Conservation (phyloP, 2,888 invertebrate genomes). For the Agrilus mali region DNA sequence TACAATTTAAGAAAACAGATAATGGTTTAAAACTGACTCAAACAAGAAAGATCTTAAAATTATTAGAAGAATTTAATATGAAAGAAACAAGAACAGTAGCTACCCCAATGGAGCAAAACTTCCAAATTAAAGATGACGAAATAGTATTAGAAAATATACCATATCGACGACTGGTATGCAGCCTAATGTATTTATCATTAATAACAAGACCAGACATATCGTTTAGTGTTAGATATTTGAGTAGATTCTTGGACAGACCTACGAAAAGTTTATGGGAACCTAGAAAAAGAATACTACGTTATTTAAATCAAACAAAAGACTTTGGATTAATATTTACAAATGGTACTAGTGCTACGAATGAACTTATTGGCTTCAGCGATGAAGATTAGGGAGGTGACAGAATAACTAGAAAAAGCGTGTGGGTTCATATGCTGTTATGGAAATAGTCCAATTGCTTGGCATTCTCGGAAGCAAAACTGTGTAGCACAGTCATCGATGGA, state of each 20-base stretch:
- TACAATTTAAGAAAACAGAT: too few species aligned
- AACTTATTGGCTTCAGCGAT: conserved; percentile 7
- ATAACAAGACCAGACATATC: too few species aligned
- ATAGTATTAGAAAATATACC: not conserved
- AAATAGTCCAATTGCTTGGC: conserved; percentile 13
- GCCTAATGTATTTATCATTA: too few species aligned
- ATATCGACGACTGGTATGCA: conserved; percentile 1
- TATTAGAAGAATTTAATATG: conserved; percentile 2
- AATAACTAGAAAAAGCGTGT: conserved; percentile 12
- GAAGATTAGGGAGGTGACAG: conserved; percentile 12
- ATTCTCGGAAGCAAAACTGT: conserved; percentile 14
- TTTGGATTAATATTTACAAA: not conserved
- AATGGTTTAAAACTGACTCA: too few species aligned
- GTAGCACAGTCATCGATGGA: conserved; percentile 13
- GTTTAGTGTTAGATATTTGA: too few species aligned
- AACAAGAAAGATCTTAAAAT: conserved; percentile 1
- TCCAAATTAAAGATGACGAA: conserved; percentile 1
- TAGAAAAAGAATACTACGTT: conserved; percentile 5
- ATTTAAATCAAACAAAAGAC: conserved; percentile 2
- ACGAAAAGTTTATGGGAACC: too few species aligned
- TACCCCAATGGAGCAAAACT: conserved; percentile 6
- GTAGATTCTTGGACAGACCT: too few species aligned
- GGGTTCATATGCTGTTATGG: conserved; percentile 12
- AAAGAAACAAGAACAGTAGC: conserved; percentile 4
- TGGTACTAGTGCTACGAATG: not conserved